Evolutionary conservation across 2,888 invertebrate genomes (phyloP), one percentile per base, ranked within the genome.

Genomic region (Brachypalpus laphriformis): DNA sequence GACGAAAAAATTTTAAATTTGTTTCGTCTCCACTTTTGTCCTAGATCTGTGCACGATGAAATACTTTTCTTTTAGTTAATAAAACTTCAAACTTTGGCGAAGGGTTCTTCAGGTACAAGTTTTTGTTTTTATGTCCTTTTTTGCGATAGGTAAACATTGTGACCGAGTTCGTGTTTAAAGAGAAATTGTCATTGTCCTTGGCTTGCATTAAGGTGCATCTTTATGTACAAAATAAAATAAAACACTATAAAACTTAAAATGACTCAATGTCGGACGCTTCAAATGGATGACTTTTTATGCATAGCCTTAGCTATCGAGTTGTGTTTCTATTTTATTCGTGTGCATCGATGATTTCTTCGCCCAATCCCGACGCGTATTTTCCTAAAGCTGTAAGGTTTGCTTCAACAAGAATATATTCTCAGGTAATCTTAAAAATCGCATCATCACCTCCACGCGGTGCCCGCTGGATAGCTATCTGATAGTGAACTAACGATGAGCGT

Each of bases 1-100:
- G 71, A 57, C 37, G 47, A 56, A 16, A 47, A 47, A 34, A 54
- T 76, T 61, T 76, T 61, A 57, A 31, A 66, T 51, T 70, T 31
- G 20, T 51, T 63, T 42, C 9, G 25, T 49, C 49, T 37, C 34
- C 22, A 40, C 22, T 51, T 66, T 25, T 68, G 57, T 28, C 49
- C 4, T 9, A 31, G 31, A 42, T 68, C 22, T 16, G 28, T 37
- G 14, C 16, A 16, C 16, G 31, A 1, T 54, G 20, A 28, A 65
- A 37, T 56, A 57, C 34, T 63, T 71, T 78, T 56, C 28, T 28
- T 34, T 71, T 31, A 34, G 63, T 59, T 66, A 25, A 40, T 8
- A 59, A 49, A 42, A 57, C 16, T 71, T 57, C 16, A 34, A 20
- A 51, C 18, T 31, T 59, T 34, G 14, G 14, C 16, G 16, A 7